Base-by-base conservation (phyloP, 2,113 vertebrate species). In the Malurus elegans region DNA sequence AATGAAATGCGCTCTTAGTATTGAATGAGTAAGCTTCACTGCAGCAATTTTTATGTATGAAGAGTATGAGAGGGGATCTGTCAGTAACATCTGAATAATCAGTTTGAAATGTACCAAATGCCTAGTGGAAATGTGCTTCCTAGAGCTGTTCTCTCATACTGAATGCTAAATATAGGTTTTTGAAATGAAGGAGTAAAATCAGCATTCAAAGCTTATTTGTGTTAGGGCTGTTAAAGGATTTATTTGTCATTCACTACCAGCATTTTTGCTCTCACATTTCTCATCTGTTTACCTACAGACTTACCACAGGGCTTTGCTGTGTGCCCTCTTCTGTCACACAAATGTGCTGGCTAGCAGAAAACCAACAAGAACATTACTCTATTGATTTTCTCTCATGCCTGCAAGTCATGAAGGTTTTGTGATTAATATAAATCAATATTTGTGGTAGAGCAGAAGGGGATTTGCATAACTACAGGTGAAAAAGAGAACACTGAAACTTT, bases 341-440 rank as follows among this genome's bases (percentile, higher is more conserved):
- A 67, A 51, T 51, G 11, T 42, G 40, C 75, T 67, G 75, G 75
- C 80, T 91, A 58, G 74, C 18, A 74, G 65, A 96, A 88, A 88
- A 85, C 75, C 83, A 75, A 76, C 61, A 56, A 38, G 60, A 86
- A 56, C 69, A 51, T 61, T 96, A 57, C 34, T 36, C 50, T 80
- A 90, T 95, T 92, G 64, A 29, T 96, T 96, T 97, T 81, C 78
- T 85, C 75, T 91, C 86, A 50, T 86, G 75, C 79, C 94, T 88
- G n/a, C 60, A 95, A 95, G 88, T 79, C 72, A 84, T 93, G 91
- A 94, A 57, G 67, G 93, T 91, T 96, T 88, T 2, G 16, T 93
- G 83, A 97, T 95, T 94, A 92, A 95, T 96, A 93, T 90, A 93
- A 96, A 93, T 96, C 96, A 92, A 91, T 97, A 91, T 91, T 93